Evolutionary conservation across 92 coral and sea anemone genomes (phyloP), one percentile per base, ranked within the genome.

Genomic region (Micromussa lordhowensis): DNA sequence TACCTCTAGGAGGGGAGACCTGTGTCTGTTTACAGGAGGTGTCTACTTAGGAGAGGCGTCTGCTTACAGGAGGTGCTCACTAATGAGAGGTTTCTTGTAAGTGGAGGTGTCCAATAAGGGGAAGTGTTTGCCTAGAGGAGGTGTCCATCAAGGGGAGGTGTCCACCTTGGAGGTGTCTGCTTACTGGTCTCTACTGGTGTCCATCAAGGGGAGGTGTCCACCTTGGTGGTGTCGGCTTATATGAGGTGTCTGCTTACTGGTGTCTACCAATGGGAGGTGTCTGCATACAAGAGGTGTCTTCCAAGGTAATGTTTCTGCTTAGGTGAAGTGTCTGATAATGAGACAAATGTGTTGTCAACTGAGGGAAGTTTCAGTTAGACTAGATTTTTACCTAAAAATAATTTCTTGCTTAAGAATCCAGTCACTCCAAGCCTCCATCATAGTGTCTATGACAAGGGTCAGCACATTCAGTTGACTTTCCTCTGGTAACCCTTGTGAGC

Each of bases 361-460:
- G n/a, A n/a, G n/a, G 28, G 28, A 59, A 26, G 66, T 44, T 44
- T 44, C 51, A 44, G 51, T 1, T 8, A 0, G 13, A 44, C 51
- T 44, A 13, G 53, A 73, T 14, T 35, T 49, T 81, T 54, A 97
- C 99, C 99, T 97, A 87, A 97, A 97, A 30, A 94, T 82, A 69
- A 97, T 86, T 84, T 93, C 98, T 85, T 94, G 95, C 64, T 96
- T 97, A 19, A 97, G 90, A 73, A 97, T 93, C 82, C 95, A 93
- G 75, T 93, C 86, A 76, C 99, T 94, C 99, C 99, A 97, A 4
- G 94, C 86, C 74, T 95, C 98, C 99, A 97, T 97, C 98, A 97
- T 93, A 49, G 90, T 96, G 30, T 92, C 92, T 31, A 95, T 94
- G 5, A 97, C 86, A 11, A 89, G 88, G 15, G 94, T 85, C 88